Conservation (phyloP, 2,113 vertebrate species). For the Platichthys stellatus region DNA sequence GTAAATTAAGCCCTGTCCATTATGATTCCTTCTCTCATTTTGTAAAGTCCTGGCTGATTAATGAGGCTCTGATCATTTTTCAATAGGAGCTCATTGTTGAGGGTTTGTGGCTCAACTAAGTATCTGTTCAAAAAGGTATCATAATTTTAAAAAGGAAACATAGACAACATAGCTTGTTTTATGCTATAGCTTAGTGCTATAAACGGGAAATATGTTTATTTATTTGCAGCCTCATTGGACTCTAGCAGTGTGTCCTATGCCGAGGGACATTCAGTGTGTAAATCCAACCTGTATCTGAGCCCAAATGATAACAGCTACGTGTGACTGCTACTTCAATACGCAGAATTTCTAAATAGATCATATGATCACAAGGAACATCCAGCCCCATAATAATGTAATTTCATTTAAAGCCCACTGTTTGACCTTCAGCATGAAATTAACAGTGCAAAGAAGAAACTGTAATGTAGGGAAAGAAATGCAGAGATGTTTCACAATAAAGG, state of each 20-base stretch:
- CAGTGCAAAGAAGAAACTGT: neutral
- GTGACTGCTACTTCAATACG: neutral
- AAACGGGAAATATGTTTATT: neutral
- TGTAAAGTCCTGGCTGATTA: constrained; percentile 27
- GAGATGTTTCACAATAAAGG: constrained; percentile 7
- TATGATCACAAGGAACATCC: neutral
- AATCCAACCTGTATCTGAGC: no score
- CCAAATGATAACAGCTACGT: no score
- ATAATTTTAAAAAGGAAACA: neutral
- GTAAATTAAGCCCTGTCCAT: constrained; percentile 14
- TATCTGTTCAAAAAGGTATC: constrained; percentile 11
- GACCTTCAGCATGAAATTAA: constrained; percentile 11
- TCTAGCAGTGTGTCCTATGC: neutral
- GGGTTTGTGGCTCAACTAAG: neutral
- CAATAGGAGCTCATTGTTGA: neutral
- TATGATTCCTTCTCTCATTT: constrained; percentile 4
- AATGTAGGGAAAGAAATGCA: neutral
- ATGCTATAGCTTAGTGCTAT: neutral
- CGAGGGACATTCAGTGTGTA: no score
- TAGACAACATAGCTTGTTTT: neutral
- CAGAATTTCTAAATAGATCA: neutral
- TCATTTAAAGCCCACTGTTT: constrained; percentile 14
- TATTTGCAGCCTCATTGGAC: neutral
- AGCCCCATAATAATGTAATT: neutral
- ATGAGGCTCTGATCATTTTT: constrained; percentile 24